Percentiles rank a stretch among this genome's conserved stretches.
These are phyloP conservation scores for Electrona antarctica DNA, from an alignment of 2,113 vertebrate genomes.

Conservation along the genomic window DNA sequence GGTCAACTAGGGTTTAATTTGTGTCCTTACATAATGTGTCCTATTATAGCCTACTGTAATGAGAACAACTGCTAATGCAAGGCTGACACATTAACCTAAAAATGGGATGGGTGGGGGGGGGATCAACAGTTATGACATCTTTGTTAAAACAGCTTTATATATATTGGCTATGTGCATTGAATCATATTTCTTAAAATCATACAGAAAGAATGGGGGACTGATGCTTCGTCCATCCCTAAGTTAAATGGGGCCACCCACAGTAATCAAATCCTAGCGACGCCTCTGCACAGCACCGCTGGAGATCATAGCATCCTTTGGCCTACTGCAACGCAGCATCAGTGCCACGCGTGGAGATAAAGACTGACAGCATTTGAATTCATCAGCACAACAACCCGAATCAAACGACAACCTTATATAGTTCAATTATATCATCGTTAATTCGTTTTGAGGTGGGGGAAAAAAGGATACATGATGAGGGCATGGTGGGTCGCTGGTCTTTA, in stretches of 20 bases:
- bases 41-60: too few species aligned
- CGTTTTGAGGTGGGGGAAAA: too few species aligned
- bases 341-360: slow-evolving; percentile 55
- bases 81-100: too few species aligned
- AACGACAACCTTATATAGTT: neutral
- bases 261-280: slow-evolving; percentile 42
- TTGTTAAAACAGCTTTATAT: too few species aligned
- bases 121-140: too few species aligned
- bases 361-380: slow-evolving; percentile 51
- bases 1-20: too few species aligned
- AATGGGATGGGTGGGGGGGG: too few species aligned
- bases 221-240: neutral
- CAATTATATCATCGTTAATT: neutral
- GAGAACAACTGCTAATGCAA: too few species aligned
- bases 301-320: slow-evolving; percentile 52
- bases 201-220: too few species aligned
- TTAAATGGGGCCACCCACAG: neutral
- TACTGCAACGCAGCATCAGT: slow-evolving; percentile 30
- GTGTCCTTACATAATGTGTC: too few species aligned
- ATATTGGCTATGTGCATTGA: too few species aligned
- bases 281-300: slow-evolving; percentile 52
- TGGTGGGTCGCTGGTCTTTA: slow-evolving; percentile 43
- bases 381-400: neutral
- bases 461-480: slow-evolving; percentile 45
- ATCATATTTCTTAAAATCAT: too few species aligned